Base-by-base conservation (phyloP, 2,888 invertebrate species). In the Eristalis arbustorum region DNA sequence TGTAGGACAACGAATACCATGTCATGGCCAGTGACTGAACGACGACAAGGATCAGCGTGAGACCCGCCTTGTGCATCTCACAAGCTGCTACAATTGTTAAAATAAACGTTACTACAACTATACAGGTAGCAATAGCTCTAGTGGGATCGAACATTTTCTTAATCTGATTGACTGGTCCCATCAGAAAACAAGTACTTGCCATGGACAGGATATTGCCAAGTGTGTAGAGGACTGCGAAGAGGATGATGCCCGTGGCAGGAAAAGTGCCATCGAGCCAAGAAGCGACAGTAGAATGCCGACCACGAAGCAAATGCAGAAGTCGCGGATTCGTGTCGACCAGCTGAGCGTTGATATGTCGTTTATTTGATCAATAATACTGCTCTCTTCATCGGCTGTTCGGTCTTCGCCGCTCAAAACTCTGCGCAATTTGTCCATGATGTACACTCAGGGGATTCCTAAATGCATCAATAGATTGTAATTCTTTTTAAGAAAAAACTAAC, bases 1-100 rank as follows among this genome's bases (percentile, higher is more conserved):
- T 98, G 92, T 98, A 98, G 0, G 97, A 97, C 56, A 98, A 92
- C 1, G 97, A 97, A 91, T 98, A 98, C 97, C 98, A 98, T 4
- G 97, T 96, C 96, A 98, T 96, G 18, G 98, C 96, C 88, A 97
- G 89, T 88, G 96, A 97, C 93, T 98, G 98, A 66, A 97, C 94
- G 84, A 97, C 95, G 90, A 97, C 96, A 92, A 97, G 97, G 61
- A 98, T 90, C 71, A 98, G 93, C 1, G 96, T 96, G 85, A 97
- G 93, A 23, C 94, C 95, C n/a, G 95, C 94, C 90, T 96, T 97
- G 83, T 95, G 93, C 89, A 96, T 93, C 96, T 97, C 93, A 90
- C 96, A 92, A 37, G 96, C 97, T 88, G 96, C 94, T 88, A 96
- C 92, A 80, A 97, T 93, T 6, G 97, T 97, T 90, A 97, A 93